Evolutionary conservation across 2,797 vertebrate species (phyloP).

Genomic region (Falco biarmicus): DNA sequence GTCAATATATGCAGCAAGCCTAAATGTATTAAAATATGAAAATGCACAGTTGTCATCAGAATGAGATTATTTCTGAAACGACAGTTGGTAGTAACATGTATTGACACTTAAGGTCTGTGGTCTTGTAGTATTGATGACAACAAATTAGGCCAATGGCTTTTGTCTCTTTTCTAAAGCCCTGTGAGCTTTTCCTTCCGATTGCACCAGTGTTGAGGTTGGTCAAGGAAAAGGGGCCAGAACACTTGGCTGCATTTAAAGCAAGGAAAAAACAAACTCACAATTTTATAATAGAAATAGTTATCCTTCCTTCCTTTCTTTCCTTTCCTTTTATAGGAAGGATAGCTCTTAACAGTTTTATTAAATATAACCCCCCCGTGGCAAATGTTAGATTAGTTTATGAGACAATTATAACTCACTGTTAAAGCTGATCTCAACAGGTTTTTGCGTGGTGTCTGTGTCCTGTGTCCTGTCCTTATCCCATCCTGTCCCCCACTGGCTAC

Average conservation of each 20-base stretch:
- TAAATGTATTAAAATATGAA: not conserved
- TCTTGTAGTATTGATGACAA: not conserved
- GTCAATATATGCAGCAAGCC: not conserved
- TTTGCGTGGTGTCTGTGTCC: not conserved
- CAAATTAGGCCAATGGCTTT: not conserved
- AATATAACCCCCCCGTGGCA: not conserved
- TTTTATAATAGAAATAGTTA: not conserved
- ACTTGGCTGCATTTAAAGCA: not conserved
- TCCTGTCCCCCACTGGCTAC: too few species aligned
- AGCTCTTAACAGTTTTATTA: not conserved
- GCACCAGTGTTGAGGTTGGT: not conserved
- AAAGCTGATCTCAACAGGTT: not conserved
- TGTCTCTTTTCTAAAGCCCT: not conserved
- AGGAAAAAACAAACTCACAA: rapidly evolving
- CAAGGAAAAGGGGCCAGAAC: not conserved
- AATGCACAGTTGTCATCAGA: not conserved
- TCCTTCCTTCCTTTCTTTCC: not conserved
- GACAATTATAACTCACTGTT: not conserved
- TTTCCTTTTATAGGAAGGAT: not conserved
- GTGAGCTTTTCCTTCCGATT: not conserved
- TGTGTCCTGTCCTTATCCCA: not conserved
- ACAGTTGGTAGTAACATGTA: not conserved
- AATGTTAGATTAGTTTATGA: not conserved
- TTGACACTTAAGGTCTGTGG: not conserved
- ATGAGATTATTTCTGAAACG: not conserved